phyloP scores from a whole-genome alignment of 2,113 vertebrate genomes.

The Eurypyga helias region DNA sequence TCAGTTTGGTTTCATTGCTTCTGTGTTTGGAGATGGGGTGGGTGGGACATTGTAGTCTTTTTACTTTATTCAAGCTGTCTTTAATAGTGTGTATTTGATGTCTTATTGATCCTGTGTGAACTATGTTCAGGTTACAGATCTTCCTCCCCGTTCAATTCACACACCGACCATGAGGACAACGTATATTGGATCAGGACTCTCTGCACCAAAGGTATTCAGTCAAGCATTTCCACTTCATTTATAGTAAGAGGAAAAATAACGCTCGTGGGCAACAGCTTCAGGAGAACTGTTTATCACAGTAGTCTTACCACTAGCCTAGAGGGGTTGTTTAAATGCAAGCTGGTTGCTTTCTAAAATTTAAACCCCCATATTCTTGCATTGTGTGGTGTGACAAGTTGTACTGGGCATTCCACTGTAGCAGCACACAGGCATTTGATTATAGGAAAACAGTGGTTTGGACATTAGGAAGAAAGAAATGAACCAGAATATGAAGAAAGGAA shows the following conservation, averaged over 20 bases:
- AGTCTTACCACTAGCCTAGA: neutral
- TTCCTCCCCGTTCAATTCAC: conserved; percentile 83
- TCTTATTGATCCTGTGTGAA: conserved; percentile 7
- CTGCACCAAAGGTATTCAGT: conserved; percentile 85
- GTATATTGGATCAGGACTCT: conserved; percentile 86
- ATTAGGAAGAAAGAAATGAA: neutral
- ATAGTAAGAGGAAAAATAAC: neutral
- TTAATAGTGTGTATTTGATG: neutral
- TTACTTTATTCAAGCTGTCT: neutral
- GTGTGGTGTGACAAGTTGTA: neutral
- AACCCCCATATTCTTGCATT: neutral
- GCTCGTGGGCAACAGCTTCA: neutral
- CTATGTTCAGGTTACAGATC: conserved; percentile 84
- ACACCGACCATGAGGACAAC: conserved; percentile 90
- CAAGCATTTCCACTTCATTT: neutral
- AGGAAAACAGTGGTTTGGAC: neutral
- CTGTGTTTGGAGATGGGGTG: neutral
- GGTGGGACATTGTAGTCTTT: neutral
- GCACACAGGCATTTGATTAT: neutral
- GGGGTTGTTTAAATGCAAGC: neutral
- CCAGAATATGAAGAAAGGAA: neutral
- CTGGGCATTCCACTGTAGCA: neutral
- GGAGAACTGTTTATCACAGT: neutral
- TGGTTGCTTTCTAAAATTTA: neutral
- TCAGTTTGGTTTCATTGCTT: neutral